A percentile compares a stretch with the other conserved stretches of the same genome.
These are phyloP conservation scores for Zaprionus davidi DNA, from an alignment of 1,140 invertebrate genomes.

Conservation along the genomic window DNA sequence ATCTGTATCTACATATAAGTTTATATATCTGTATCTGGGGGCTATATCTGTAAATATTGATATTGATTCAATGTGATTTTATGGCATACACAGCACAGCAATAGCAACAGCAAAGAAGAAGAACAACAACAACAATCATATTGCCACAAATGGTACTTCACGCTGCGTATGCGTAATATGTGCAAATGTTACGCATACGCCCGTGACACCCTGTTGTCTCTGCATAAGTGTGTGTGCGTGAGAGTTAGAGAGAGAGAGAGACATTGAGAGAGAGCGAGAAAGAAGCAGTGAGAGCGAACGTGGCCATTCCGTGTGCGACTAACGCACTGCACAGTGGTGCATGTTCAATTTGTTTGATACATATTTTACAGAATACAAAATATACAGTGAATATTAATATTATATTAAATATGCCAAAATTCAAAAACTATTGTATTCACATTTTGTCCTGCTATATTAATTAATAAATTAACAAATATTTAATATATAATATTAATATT, in stretches of 20 bases:
- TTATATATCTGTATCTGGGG: not conserved
- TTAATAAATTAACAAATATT: no score
- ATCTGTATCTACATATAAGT: not conserved
- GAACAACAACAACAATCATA: no score
- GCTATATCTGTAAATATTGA: conserved; percentile 3
- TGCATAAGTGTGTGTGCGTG: not conserved
- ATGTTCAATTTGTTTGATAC: not conserved
- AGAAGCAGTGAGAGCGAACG: not conserved
- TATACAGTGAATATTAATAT: not conserved
- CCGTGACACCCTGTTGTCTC: conserved; percentile 10
- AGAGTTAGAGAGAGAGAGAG: not conserved
- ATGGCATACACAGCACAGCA: not conserved
- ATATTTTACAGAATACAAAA: not conserved
- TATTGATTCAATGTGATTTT: conserved; percentile 5
- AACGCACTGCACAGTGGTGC: not conserved
- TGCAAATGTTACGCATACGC: conserved; percentile 53
- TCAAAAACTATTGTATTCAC: no score
- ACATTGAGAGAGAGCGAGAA: not conserved
- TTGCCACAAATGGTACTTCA: conserved; percentile 6
- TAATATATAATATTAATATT: no score
- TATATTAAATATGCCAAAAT: no score
- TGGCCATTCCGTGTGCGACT: not conserved
- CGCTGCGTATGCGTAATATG: conserved; percentile 57
- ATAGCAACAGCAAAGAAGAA: not conserved
- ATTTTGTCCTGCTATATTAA: no score